Base-by-base conservation (phyloP, 2,113 vertebrate genomes). In the Lampris megalopsis region DNA sequence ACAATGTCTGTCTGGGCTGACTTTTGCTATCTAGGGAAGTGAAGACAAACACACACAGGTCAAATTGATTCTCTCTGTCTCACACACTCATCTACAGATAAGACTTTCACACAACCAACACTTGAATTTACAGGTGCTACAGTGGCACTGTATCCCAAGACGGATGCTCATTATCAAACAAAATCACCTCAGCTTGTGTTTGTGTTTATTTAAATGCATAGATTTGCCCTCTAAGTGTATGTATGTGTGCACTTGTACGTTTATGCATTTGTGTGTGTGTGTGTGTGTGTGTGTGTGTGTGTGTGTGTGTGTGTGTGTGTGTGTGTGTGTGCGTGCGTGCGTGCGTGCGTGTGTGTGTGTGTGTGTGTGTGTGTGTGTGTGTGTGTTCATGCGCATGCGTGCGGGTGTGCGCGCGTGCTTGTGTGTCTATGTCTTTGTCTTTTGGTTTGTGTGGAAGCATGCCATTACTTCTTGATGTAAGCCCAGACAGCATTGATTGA, bases 1-100 rank as follows among this genome's bases (percentile, higher is more conserved):
- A 80, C 87, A 81, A 89, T 82, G 85, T 84, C 72, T 85, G 85
- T 91, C 85, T 92, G 90, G 91, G 90, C 91, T 86, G 77, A 80
- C 45, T 80, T 75, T 76, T 83, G 79, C 80, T 74, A 67, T 86
- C 58, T 54, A 71, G 68, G 68, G 64, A 54, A 66, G 57, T 48
- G 59, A 82, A 81, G 77, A 83, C 71, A 81, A 79, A 57, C 69
- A 10, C 35, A 56, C 43, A 48, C 53, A 72, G 4, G 3, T 41
- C 53, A 24, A 68, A 57, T 37, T 35, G 24, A 24, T 24, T 24
- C 24, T 24, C 64, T 67, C 49, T 52, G 9, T 8, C 50, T 71
- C 62, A 75, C 75, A 73, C 77, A 78, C 6, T 47, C 79, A 60
- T 75, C 36, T 45, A 63, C 61, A 66, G 62, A 72, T 62, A 76